Base-by-base conservation (phyloP, 2,797 vertebrate species). In the Enteromius trimaculatus region DNA sequence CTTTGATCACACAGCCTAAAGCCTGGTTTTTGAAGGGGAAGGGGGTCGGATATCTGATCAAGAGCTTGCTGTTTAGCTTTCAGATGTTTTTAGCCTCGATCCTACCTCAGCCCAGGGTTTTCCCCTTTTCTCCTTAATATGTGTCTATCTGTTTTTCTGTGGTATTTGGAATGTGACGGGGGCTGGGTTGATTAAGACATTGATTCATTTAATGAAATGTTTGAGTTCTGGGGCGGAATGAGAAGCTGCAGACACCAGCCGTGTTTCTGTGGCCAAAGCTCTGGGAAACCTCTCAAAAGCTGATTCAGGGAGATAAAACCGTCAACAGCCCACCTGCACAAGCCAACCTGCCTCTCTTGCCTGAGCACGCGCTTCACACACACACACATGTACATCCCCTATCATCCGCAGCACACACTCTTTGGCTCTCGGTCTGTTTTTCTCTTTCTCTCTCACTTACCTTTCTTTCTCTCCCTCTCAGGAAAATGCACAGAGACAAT, bases 291-390 rank as follows among this genome's bases (percentile, higher is more conserved):
- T 86, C 66, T 79, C 79, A 70, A 64, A 66, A 80, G 77, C 84
- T 78, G 86, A 88, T 88, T 84, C 80, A 29, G 66, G 82, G 82
- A 89, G 85, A 92, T 93, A 90, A 93, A 92, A 91, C 91, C 87
- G 86, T 93, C 92, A 92, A 87, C 93, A 91, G 85, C 92, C 89
- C 92, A 91, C 92, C 93, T 94, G 92, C 89, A 87, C 82, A 21
- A 72, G 62, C 71, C 77, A 83, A 85, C 80, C 80, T 69, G 42
- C 69, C 78, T 53, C 82, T 83, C 81, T 62, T 86, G 85, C 62
- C 68, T 49, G 75, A 77, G 70, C 83, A 82, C 75, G 74, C 55
- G 58, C 72, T 77, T 29, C 66, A 74, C 58, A 58, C 65, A 72
- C 42, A 44, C 44, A 47, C 44, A 47, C 14, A 13, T 42, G 26